Base-by-base conservation (phyloP, 2,113 vertebrate genomes). In the Eurypyga helias region DNA sequence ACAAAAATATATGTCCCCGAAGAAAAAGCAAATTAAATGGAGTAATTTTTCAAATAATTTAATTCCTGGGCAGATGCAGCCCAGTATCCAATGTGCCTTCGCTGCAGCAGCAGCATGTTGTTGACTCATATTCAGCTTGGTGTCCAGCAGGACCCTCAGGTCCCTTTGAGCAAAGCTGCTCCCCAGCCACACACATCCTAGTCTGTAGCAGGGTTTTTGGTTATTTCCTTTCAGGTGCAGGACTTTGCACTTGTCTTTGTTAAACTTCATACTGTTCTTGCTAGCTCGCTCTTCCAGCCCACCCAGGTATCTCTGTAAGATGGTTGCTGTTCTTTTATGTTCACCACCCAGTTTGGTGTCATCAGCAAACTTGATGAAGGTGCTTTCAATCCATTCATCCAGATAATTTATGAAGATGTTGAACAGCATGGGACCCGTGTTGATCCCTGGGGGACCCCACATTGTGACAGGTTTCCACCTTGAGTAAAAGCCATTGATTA, bases 121-220 rank as follows among this genome's bases (percentile, higher is more conserved):
- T 12, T 41, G 41, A 41, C 41, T 41, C 41, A 41, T 41, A 8
- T n/a, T 36, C 19, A 55, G 3, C 16, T 55, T 18, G 11, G 4
- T 55, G 45, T 34, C 10, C 38, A 29, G 3, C 23, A 69, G 31
- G 11, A 58, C 13, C 8, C 7, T 9, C 3, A 5, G 13, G 2
- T 9, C 31, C 41, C 6, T 45, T 70, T 34, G 43, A 41, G 24
- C 49, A 65, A 41, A 17, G 45, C 28, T 29, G 4, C 49, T 75
- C 1, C 1, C 7, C 28, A 70, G 38, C 6, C 17, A 49, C 13
- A 6, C 11, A 18, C 2, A 2, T 6, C 15, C 41, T 46, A n/a
- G 10, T 19, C 33, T 46, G 25, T 4, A 17, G 25, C 11, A 14
- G 13, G 3, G 1, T 41, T 83, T 79, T 61, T 11, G 18, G 4